A percentile compares a stretch with the other conserved stretches of the same genome.
Conservation (phyloP, 2,113 vertebrate genomes). For the Carollia perspicillata region DNA sequence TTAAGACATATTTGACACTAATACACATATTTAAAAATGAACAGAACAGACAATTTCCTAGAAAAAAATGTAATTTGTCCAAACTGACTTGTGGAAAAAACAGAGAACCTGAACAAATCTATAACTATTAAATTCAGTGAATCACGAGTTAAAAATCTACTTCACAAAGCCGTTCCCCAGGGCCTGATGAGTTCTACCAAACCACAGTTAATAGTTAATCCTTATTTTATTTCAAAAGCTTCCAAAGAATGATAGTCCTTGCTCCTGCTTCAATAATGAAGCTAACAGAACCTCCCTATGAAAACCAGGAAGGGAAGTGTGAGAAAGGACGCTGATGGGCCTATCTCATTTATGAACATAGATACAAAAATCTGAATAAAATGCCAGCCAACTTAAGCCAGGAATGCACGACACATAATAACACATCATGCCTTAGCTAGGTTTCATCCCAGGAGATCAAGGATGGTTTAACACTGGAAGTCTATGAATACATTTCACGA, state of each 20-base stretch:
- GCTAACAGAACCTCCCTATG: not conserved
- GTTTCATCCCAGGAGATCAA: not conserved
- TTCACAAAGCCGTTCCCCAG: not conserved
- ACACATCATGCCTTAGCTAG: not conserved
- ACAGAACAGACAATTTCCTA: not conserved
- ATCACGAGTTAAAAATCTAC: not conserved
- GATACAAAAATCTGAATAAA: not conserved
- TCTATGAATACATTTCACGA: not conserved
- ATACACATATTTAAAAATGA: slow-evolving; percentile 21
- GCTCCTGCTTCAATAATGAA: not conserved
- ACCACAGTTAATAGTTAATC: not conserved
- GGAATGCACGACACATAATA: too few species aligned
- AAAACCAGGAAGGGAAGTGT: not conserved
- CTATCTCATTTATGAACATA: not conserved
- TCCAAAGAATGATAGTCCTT: not conserved
- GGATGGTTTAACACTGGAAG: not conserved
- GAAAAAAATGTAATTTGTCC: not conserved
- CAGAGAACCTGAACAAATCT: not conserved
- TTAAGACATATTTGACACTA: not conserved
- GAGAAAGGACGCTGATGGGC: not conserved
- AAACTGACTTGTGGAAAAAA: not conserved
- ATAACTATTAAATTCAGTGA: not conserved
- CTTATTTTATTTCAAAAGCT: not conserved
- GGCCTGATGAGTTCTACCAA: not conserved
- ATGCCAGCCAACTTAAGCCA: not conserved